Evolutionary conservation across 2,113 vertebrate genomes (phyloP).

Genomic region (Cottus gobio): DNA sequence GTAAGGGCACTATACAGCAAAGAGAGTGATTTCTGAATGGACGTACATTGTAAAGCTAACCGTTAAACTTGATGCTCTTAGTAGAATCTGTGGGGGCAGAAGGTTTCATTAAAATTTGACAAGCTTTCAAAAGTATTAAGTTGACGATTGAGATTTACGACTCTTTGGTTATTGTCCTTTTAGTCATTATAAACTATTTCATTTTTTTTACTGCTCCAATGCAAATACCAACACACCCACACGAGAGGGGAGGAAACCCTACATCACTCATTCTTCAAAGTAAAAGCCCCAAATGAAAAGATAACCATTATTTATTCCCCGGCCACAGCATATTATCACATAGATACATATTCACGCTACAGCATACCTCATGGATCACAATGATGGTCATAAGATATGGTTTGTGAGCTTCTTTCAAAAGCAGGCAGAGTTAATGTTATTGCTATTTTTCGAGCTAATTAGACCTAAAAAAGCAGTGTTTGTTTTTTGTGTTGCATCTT

Average conservation of each 20-base stretch:
- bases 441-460: conserved; percentile 12
- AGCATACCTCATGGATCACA: background rate
- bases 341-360: background rate
- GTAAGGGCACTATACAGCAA: background rate
- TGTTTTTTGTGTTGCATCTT: background rate
- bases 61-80: conserved; percentile 26
- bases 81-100: conserved; percentile 54
- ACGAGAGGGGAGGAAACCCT: background rate
- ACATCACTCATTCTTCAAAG: background rate
- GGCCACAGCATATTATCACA: background rate
- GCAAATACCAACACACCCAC: conserved; percentile 25
- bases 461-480: background rate
- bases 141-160: conserved; percentile 52
- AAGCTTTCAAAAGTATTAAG: conserved; percentile 40
- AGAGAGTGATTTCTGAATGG: too few relatives aligned
- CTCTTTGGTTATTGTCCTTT: conserved; percentile 62
- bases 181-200: conserved; percentile 30
- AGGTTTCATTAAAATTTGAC: conserved; percentile 69
- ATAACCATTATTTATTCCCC: too few relatives aligned
- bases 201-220: conserved; percentile 28
- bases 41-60: background rate
- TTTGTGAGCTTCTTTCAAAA: background rate
- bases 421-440: background rate
- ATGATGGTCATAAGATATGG: background rate
- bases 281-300: conserved; percentile 8